phyloP scores from a whole-genome alignment of 1,140 invertebrate genomes.

The Pectinophora gossypiella region DNA sequence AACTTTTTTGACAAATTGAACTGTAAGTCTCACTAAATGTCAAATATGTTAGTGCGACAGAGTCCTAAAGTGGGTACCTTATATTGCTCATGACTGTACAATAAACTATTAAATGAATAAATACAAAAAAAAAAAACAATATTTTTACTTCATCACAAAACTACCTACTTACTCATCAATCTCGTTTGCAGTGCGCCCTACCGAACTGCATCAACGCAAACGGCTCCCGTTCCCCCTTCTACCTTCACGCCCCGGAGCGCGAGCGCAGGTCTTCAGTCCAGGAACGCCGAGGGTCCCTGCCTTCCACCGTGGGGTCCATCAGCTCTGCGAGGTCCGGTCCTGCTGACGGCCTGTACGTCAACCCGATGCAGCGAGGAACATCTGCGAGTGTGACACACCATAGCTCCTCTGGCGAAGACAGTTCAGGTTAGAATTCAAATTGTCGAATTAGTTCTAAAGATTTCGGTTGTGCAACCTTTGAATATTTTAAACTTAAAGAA shows the following conservation, averaged over 20 bases:
- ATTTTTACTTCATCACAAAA: too few species aligned
- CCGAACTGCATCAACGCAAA: constrained; percentile 74
- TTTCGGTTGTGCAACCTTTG: too few species aligned
- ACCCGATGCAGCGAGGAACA: constrained; percentile 81
- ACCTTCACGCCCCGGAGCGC: constrained; percentile 80
- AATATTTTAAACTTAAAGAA: too few species aligned
- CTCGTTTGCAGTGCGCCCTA: constrained; percentile 71
- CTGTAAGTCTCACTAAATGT: too few species aligned
- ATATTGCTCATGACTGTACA: too few species aligned
- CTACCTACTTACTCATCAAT: too few species aligned
- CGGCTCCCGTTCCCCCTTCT: constrained; percentile 79
- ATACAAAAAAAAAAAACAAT: too few species aligned
- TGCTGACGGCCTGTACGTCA: constrained; percentile 87
- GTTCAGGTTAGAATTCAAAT: constrained; percentile 66
- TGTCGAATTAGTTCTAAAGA: too few species aligned
- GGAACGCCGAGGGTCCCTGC: constrained; percentile 45
- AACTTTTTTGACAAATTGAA: too few species aligned
- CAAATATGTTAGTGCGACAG: too few species aligned
- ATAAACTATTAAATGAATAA: too few species aligned
- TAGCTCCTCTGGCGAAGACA: constrained; percentile 66
- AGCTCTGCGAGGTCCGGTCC: constrained; percentile 76
- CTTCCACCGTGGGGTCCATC: constrained; percentile 49
- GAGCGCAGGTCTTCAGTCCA: constrained; percentile 34
- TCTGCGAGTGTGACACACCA: constrained; percentile 43
- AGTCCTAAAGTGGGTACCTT: too few species aligned